These are phyloP conservation scores for Euthynnus affinis DNA, from an alignment of 2,797 vertebrate species.

Conservation along the genomic window DNA sequence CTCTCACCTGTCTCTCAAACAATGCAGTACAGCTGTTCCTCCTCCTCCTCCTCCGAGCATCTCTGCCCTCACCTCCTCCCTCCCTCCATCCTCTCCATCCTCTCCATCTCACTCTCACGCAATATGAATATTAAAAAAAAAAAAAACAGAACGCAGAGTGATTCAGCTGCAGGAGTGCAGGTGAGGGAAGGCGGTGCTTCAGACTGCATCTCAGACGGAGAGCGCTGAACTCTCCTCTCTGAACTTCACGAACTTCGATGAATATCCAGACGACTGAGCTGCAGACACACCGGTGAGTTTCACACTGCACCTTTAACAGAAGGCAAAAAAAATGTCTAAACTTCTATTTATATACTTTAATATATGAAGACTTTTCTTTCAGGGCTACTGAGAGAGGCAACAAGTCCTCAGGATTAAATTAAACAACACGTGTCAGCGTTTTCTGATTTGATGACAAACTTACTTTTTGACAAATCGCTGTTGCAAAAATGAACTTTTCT, in stretches of 20 bases:
- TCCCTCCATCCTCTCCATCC: background rate
- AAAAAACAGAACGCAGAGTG: too few relatives aligned
- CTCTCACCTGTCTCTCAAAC: conserved; percentile 46
- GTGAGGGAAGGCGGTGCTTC: conserved; percentile 16
- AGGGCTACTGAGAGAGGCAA: too few relatives aligned
- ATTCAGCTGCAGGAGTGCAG: conserved; percentile 48
- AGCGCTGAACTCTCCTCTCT: conserved; percentile 25
- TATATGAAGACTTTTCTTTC: too few relatives aligned
- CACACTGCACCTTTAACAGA: background rate
- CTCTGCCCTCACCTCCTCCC: conserved; percentile 23
- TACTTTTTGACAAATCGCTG: too few relatives aligned
- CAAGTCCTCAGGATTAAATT: too few relatives aligned
- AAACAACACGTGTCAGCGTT: too few relatives aligned
- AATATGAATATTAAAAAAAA: conserved; percentile 56
- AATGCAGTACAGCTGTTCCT: conserved; percentile 71
- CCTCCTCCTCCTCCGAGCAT: conserved; percentile 55
- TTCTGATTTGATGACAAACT: too few relatives aligned
- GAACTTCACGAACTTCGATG: conserved; percentile 29
- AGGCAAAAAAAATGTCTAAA: too few relatives aligned
- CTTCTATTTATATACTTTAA: too few relatives aligned
- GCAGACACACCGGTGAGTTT: background rate
- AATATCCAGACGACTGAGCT: conserved; percentile 13
- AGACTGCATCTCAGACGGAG: conserved; percentile 48
- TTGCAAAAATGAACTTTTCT: too few relatives aligned
- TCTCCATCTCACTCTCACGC: conserved; percentile 36